Base-by-base conservation (phyloP, 2,888 invertebrate genomes). In the Thumatha senex region DNA sequence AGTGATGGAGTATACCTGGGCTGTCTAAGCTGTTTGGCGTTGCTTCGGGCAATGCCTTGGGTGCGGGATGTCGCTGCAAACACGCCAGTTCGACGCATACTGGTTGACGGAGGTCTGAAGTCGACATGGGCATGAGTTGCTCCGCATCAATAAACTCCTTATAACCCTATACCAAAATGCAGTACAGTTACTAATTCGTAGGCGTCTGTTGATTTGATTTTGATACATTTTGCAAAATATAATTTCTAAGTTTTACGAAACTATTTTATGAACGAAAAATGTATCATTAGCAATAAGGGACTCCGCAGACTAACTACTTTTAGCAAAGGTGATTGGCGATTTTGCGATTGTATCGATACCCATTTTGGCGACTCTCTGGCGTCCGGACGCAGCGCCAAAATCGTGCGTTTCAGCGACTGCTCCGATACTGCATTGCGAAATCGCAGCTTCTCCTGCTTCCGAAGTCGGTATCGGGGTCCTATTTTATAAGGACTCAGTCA, bases 81-180 rank as follows among this genome's bases (percentile, higher is more conserved):
- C 94, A 93, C 65, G 94, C 94, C 93, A 96, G 94, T 86, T 97
- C 96, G 70, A 96, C 93, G 81, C 96, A 96, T 66, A 97, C 94
- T 40, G 96, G 96, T 78, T 95, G 95, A 63, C 95, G 95, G 85
- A 96, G 94, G 86, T 97, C 97, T 72, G 96, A 96, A 58, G 96
- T 96, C 55, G 96, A 92, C 87, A 96, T 93, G 60, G 97, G 96
- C 95, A 97, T 96, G 74, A 97, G 93, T 82, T 96, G 96, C 92
- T 97, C 97, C 54, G 97, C 96, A 89, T 97, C 97, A 82, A 96
- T 96, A 92, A 96, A 96, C 84, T 97, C 97, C 93, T 96, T 97
- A 93, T 96, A 97, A 76, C 96, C 96, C 97, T 97, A 83, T 56
- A 72, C 60, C 61, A 79, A 64, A 56, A 50, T 44, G 53, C 52